Evolutionary conservation across 2,888 invertebrate genomes (phyloP), one percentile per base, ranked within the genome.

Genomic region (Nebria salina): DNA sequence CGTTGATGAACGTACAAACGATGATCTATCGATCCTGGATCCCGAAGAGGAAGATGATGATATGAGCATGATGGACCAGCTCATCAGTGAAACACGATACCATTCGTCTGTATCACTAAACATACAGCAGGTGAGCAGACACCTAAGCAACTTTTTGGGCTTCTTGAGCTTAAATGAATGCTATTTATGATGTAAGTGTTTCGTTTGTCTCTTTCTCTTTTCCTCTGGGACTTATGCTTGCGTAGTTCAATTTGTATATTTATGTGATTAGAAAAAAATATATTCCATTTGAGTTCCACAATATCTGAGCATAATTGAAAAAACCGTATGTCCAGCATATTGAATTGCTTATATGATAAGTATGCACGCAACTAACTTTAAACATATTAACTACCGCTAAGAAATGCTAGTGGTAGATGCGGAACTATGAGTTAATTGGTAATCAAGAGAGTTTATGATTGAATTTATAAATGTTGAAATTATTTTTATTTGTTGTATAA

Each of bases 11-110:
- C 87, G 86, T 42, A 87, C 89, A 0, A 89, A 88, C 76, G 93
- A 93, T 83, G 92, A 93, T 84, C 91, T 93, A 87, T 92, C 93
- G 2, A 92, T 94, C 26, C 92, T 94, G 86, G 87, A 87, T 74
- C 90, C 93, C 77, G 93, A 93, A 82, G 93, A 93, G 42, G 95
- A 95, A 84, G 93, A 93, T 82, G 95, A 94, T 84, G 94, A 95
- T 85, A 90, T 93, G 83, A 93, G 93, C 84, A 92, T 93, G 85
- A 91, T 94, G 84, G 91, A 89, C 82, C 89, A 84, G 82, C 85
- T 86, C 82, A 85, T 86, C 82, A 85, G 85, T 43, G 84, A 85
- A 68, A 84, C 85, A 6, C 85, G 86, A 82, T 85, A 85, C 76
- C 86, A 86, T 72, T 86, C 87, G 20, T 88, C 89, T 7, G 88